A percentile compares a stretch with the other conserved stretches of the same genome.
phyloP scores from a whole-genome alignment of 1,140 invertebrate species.

The Lycorma delicatula region DNA sequence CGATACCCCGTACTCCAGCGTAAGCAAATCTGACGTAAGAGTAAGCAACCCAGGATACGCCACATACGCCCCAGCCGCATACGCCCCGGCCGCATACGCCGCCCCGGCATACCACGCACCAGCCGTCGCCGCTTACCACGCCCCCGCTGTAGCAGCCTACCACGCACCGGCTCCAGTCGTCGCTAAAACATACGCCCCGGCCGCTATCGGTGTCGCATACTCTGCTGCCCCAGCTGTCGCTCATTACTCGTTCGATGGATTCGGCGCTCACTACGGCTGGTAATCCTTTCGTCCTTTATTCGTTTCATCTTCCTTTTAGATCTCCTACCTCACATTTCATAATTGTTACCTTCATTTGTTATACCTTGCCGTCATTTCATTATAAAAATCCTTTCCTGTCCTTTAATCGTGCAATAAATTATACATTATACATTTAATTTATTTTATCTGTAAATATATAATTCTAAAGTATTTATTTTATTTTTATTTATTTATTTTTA shows the following conservation, averaged over 20 bases:
- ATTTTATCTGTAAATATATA: too few species aligned
- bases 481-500: too few species aligned
- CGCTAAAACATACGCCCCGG: conserved; percentile 18
- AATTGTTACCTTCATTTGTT: too few species aligned
- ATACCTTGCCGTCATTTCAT: too few species aligned
- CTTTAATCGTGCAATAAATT: too few species aligned
- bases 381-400: too few species aligned
- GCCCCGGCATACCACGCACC: conserved; percentile 16
- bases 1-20: conserved; percentile 35
- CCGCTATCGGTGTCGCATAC: conserved; percentile 26
- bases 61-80: conserved; percentile 25
- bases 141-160: conserved; percentile 20
- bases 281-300: conserved; percentile 14
- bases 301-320: neutral
- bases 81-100: conserved; percentile 20
- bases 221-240: conserved; percentile 29
- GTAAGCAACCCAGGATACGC: conserved; percentile 35
- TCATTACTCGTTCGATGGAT: conserved; percentile 28
- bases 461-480: too few species aligned
- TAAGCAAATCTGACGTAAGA: conserved; percentile 36
- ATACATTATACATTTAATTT: too few species aligned
- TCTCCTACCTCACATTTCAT: too few species aligned
- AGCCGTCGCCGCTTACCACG: conserved; percentile 23
- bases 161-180: conserved; percentile 15
- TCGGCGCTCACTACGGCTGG: conserved; percentile 29